Evolutionary conservation across 2,888 invertebrate species (phyloP).

Genomic region (Andrena trimmerana): DNA sequence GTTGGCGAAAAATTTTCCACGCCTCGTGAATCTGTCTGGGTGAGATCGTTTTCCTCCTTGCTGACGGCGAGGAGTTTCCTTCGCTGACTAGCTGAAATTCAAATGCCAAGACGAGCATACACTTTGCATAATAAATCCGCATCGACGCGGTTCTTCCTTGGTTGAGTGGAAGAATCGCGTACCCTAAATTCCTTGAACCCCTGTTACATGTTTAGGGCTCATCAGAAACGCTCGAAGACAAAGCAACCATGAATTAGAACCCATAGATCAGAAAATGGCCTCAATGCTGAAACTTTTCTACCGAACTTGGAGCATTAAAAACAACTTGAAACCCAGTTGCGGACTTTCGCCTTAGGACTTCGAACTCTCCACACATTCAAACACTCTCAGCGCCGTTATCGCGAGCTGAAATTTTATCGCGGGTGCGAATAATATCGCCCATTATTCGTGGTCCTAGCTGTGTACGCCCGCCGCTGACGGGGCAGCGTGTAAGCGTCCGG

Average conservation of each 20-base stretch:
- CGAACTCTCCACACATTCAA: too few species aligned
- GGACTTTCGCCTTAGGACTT: too few species aligned
- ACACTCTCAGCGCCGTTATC: too few species aligned
- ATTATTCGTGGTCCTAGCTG: not conserved
- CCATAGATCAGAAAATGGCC: too few species aligned
- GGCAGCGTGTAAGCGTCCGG: conserved; percentile 13
- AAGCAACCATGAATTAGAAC: too few species aligned
- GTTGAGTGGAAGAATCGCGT: not conserved
- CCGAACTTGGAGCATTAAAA: too few species aligned
- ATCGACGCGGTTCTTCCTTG: not conserved
- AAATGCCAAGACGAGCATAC: not conserved
- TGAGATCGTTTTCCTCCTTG: not conserved
- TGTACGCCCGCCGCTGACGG: too few species aligned
- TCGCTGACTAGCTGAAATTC: conserved; percentile 2
- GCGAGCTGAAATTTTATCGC: not conserved
- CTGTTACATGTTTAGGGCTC: too few species aligned
- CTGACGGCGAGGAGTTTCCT: not conserved
- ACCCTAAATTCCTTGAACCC: too few species aligned
- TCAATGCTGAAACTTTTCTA: too few species aligned
- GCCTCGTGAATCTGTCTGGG: conserved; percentile 4
- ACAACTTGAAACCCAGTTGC: too few species aligned
- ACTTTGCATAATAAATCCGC: not conserved
- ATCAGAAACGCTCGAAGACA: too few species aligned
- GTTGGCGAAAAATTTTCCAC: conserved; percentile 22
- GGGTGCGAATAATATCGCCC: not conserved